Evolutionary conservation across 2,797 vertebrate species (phyloP).

Genomic region (Pipistrellus kuhlii): DNA sequence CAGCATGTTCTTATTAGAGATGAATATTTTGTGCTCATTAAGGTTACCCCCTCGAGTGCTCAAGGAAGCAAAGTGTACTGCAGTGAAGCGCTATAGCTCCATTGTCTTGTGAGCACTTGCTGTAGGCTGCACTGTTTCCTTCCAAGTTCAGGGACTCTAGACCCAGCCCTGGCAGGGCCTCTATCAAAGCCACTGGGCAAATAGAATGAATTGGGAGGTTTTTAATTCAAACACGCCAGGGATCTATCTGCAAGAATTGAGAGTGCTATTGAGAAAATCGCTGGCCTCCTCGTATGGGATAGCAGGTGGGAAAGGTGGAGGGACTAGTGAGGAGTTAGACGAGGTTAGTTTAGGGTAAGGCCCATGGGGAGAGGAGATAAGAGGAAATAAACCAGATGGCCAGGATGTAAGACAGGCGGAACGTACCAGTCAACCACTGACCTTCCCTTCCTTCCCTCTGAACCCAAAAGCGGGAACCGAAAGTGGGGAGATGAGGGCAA

Average conservation of each 20-base stretch:
- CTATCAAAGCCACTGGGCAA: background rate
- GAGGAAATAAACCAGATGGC: too few relatives aligned
- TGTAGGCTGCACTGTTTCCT: background rate
- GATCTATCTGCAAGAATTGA: background rate
- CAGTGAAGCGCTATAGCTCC: constrained; percentile 21
- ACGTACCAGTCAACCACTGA: too few relatives aligned
- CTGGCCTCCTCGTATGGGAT: too few relatives aligned
- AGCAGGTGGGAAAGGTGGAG: background rate
- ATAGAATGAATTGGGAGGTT: background rate
- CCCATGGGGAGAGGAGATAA: too few relatives aligned
- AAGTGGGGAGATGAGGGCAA: too few relatives aligned
- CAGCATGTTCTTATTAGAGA: constrained; percentile 80
- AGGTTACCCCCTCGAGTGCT: constrained; percentile 79
- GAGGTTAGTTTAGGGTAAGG: too few relatives aligned
- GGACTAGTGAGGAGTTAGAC: background rate
- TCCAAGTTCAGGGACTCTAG: background rate
- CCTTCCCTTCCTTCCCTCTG: too few relatives aligned
- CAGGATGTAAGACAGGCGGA: too few relatives aligned
- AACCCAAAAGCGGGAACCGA: too few relatives aligned
- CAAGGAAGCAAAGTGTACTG: constrained; percentile 56
- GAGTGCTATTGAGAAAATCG: background rate
- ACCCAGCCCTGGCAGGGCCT: background rate
- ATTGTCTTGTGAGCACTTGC: background rate
- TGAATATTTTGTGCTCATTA: constrained; percentile 80
- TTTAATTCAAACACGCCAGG: background rate